Evolutionary conservation across 1,140 invertebrate genomes (phyloP).

Genomic region (Batillaria attramentaria): DNA sequence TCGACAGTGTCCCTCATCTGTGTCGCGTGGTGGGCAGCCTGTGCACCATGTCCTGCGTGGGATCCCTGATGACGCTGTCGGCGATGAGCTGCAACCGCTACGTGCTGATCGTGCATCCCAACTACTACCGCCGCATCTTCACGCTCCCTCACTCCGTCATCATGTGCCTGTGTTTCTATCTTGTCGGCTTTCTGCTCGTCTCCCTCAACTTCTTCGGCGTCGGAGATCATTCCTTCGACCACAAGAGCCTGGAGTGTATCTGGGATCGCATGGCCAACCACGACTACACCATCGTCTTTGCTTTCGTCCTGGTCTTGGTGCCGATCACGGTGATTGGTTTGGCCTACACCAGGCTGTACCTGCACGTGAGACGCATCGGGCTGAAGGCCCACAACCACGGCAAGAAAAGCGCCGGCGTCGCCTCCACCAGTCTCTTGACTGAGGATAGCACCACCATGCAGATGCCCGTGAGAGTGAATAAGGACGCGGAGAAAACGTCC

Average conservation of each 20-base stretch:
- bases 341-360: constrained; percentile 50
- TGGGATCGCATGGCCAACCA: constrained; percentile 52
- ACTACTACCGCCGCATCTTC: constrained; percentile 46
- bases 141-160: constrained; percentile 36
- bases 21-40: constrained; percentile 50
- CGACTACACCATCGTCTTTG: constrained; percentile 50
- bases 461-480: too few species aligned
- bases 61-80: constrained; percentile 53
- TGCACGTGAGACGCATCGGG: constrained; percentile 35
- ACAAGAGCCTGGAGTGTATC: constrained; percentile 49
- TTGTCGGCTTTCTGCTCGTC: constrained; percentile 39
- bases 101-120: constrained; percentile 48
- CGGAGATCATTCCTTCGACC: constrained; percentile 49
- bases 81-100: constrained; percentile 54
- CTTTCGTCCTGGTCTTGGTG: constrained; percentile 37
- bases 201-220: constrained; percentile 42
- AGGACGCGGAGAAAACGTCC: too few species aligned
- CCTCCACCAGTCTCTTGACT: too few species aligned
- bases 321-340: constrained; percentile 42
- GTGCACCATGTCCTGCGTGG: constrained; percentile 51
- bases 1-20: constrained; percentile 39
- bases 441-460: neutral
- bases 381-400: constrained; percentile 21
- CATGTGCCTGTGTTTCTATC: constrained; percentile 38
- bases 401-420: too few species aligned